A percentile compares a stretch with the other conserved stretches of the same genome.
Conservation (phyloP, 2,113 vertebrate species). For the Sinocyclocheilus rhinocerous region DNA sequence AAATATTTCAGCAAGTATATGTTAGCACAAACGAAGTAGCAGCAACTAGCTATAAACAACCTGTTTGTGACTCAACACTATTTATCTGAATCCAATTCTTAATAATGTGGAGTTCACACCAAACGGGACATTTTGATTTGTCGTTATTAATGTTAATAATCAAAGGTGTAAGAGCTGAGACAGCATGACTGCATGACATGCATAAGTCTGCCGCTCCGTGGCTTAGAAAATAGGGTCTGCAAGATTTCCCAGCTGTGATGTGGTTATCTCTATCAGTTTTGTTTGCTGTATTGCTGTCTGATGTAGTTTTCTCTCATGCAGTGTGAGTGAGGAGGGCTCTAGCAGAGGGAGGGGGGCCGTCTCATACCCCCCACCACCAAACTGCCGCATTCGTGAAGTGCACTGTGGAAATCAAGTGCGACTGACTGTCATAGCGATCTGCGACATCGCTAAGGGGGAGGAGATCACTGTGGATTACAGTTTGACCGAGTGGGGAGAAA, state of each 20-base stretch:
- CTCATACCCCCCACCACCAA: slow-evolving; percentile 73
- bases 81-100: neutral
- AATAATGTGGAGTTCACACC: neutral
- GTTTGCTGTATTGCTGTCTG: slow-evolving; percentile 1
- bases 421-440: slow-evolving; percentile 79
- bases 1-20: too few species aligned
- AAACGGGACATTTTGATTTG: neutral
- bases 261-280: neutral
- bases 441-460: slow-evolving; percentile 79
- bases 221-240: neutral
- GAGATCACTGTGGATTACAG: slow-evolving; percentile 83
- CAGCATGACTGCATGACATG: neutral
- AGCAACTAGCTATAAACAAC: neutral
- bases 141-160: neutral
- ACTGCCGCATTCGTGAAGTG: slow-evolving; percentile 80
- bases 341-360: slow-evolving; percentile 58
- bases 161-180: neutral
- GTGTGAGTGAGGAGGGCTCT: slow-evolving; percentile 65
- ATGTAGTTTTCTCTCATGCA: slow-evolving; percentile 51
- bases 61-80: neutral
- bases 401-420: slow-evolving; percentile 80
- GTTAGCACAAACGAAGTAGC: neutral
- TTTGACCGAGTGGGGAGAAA: slow-evolving; percentile 79
- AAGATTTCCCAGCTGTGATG: slow-evolving; percentile 3
- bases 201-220: neutral